Evolutionary conservation across 2,888 invertebrate species (phyloP), one percentile per base, ranked within the genome.

Genomic region (Dione vanillae): DNA sequence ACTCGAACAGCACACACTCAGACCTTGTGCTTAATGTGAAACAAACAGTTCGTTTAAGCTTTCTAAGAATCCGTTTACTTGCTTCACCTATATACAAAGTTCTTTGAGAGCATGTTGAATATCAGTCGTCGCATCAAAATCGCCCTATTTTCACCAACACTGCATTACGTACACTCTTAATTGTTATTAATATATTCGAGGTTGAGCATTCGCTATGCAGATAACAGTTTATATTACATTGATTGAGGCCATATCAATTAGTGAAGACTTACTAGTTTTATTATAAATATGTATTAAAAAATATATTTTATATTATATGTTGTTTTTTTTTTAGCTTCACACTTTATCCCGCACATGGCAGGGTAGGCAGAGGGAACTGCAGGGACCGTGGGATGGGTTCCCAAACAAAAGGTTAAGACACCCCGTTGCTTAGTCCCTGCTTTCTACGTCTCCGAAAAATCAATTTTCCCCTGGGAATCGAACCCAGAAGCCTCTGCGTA

Each of bases 21-120:
- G 62, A 64, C 71, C 71, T 69, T 67, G 67, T 37, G 61, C 66
- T 72, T 74, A 59, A 70, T 71, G 68, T 56, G 67, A 67, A 70
- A 74, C 72, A 72, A 74, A 70, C 74, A 70, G 66, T 68, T 66
- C 68, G 66, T 72, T 70, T 66, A 62, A 47, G 61, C 65, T 62
- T 70, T 72, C 70, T 41, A 52, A 70, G 68, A 65, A 70, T 64
- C 51, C 71, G 61, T 65, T 65, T 70, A 69, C 70, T 72, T 66
- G 58, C 70, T 66, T 66, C 52, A 66, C 68, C 70, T 47, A 68
- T 74, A 49, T 49, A 37, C 16, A 20, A 40, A 37, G 40, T 64
- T 37, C 12, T 12, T 19, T 20, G 0, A 19, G 40, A 40, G 27
- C 35, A 19, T 64, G 64, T 64, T 40, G 14, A 37, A 37, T 64